phyloP scores from a whole-genome alignment of 2,797 vertebrate species.

The Tadarida brasiliensis region DNA sequence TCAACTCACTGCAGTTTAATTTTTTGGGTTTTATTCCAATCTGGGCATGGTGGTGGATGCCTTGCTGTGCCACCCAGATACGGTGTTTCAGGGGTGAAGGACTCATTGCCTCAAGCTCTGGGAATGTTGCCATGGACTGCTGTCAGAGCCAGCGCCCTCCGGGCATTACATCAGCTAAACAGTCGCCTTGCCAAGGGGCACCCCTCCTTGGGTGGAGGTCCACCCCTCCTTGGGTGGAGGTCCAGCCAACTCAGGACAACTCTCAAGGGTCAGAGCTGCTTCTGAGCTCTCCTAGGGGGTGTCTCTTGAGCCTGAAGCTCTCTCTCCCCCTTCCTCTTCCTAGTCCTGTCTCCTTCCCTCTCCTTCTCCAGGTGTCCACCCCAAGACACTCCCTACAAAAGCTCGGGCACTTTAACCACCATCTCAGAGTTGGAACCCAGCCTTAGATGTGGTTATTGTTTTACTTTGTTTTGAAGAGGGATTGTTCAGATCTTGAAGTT shows the following conservation, averaged over 20 bases:
- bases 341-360: background rate
- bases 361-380: background rate
- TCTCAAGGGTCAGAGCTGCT: background rate
- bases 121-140: background rate
- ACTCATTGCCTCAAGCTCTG: background rate
- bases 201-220: background rate
- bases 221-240: background rate
- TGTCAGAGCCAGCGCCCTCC: background rate
- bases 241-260: background rate
- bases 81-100: background rate
- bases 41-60: background rate
- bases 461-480: background rate
- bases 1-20: background rate
- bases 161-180: background rate
- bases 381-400: background rate
- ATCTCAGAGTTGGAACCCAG: background rate
- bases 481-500: constrained; percentile 5
- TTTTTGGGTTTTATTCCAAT: background rate
- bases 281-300: background rate
- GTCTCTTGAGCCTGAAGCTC: background rate
- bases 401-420: background rate
- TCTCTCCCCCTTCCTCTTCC: background rate
- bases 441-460: background rate
- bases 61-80: background rate
- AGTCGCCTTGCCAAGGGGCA: background rate